Evolutionary conservation across 2,797 vertebrate species (phyloP), one percentile per base, ranked within the genome.

Genomic region (Notolepis coatsorum): DNA sequence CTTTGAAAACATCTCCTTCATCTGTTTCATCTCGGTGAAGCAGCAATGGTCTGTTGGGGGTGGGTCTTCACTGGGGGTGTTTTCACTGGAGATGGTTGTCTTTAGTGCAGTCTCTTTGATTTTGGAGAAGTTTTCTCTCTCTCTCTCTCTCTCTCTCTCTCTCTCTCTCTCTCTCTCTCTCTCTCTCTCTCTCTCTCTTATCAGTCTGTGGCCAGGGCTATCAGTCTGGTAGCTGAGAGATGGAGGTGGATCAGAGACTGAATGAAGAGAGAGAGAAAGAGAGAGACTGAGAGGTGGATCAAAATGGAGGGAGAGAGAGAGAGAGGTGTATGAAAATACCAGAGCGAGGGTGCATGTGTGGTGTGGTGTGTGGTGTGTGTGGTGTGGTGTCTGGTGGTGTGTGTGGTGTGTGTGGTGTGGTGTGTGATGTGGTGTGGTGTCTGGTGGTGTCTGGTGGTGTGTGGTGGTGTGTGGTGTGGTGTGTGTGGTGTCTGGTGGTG

Each of bases 221-320:
- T 86, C 68, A 65, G 76, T 54, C 68, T 71, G 74, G 73, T 71
- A 67, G 73, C 55, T 58, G 49, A 62, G 7, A 21, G 46, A 85
- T 65, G 73, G 87, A 72, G 92, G 93, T 91, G 91, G n/a, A n/a
- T n/a, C n/a, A 89, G 33, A 88, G 90, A 88, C 82, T 90, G 91
- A 88, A 90, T 33, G 74, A 66, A 50, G 66, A 71, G 67, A 68
- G 75, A 51, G 72, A 71, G 71, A 81, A 47, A 60, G 77, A 79
- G 88, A 73, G 88, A 75, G 42, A 80, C 89, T 89, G 83, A 78
- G 84, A 72, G 91, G 85, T 21, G 30, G 41, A 60, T 53, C 56
- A 47, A 38, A 8, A 50, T 47, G 54, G 57, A 71, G 65, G 49
- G 47, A 58, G 48, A 59, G 33, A 43, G 61, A 48, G 35, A 31